Evolutionary conservation across 2,113 vertebrate genomes (phyloP).

Genomic region (Panthera uncia): DNA sequence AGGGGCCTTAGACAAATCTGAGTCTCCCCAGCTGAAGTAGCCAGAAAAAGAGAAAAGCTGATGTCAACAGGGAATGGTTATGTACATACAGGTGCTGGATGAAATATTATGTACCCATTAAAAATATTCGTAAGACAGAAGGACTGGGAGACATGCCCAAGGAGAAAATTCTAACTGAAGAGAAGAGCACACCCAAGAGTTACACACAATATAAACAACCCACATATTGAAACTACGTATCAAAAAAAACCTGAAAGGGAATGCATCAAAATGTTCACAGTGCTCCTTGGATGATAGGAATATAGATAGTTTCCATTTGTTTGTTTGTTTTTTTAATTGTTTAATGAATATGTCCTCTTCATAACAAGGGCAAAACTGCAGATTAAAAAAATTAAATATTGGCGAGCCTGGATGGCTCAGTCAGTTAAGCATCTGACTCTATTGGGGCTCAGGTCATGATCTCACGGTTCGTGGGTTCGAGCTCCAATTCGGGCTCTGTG

Average conservation of each 20-base stretch:
- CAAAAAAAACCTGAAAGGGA: neutral
- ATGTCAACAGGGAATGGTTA: neutral
- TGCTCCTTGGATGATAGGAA: neutral
- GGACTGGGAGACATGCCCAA: neutral
- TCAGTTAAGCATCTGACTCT: no score
- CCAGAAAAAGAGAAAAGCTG: neutral
- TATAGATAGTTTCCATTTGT: neutral
- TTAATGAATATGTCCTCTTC: neutral
- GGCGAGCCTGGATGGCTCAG: no score
- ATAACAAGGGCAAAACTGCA: neutral
- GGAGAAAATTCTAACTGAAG: neutral
- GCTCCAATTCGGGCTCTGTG: no score
- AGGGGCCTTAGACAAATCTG: neutral
- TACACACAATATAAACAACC: neutral
- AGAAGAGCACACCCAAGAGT: neutral
- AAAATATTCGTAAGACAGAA: neutral
- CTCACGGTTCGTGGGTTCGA: no score
- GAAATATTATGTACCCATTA: neutral
- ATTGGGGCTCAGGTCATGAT: no score
- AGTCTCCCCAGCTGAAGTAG: neutral
- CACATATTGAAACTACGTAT: neutral
- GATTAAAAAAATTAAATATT: neutral
- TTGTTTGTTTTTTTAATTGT: neutral
- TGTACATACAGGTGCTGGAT: neutral
- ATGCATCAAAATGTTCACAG: neutral